Evolutionary conservation across 1,140 invertebrate genomes (phyloP), one percentile per base, ranked within the genome.

Genomic region (Eurosta solidaginis): DNA sequence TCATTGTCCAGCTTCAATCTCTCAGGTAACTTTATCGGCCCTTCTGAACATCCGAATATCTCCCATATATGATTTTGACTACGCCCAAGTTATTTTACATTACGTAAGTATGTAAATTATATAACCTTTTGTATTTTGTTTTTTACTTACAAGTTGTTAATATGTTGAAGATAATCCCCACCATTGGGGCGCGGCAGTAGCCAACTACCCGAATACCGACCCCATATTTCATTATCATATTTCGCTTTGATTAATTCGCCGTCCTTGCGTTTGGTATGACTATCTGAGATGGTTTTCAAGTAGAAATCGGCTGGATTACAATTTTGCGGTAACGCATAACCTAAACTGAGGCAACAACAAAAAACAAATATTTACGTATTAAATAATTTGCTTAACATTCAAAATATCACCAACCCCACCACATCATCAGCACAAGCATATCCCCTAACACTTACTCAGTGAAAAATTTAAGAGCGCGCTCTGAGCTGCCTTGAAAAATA

Each of bases 401-500:
- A 74, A 74, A 47, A 17, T n/a, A 1, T 47, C 17, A 47, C 1
- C 20, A 22, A 22, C 3, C 12, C 36, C 2, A 0, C 9, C 25
- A 12, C 27, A 25, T 22, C n/a, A 22, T 5, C 10, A 0, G 2
- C 52, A 2, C 52, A 59, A 77, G 10, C 0, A 1, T 12, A 59
- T 40, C 10, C 29, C 25, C n/a, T n/a, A n/a, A n/a, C 52, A 83
- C 88, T 89, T 84, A 94, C 92, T 90, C 91, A 63, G 90, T 89
- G 78, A 94, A 94, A 87, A 93, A 93, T 52, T 87, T 81, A 25
- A 89, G 89, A 0, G 92, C 92, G 77, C 92, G 90, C 7, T 89
- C 85, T 9, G 91, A 90, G 5, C 90, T 90, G n/a, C 96, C 96
- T 83, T 95, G 92, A 88, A 93, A 97, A 0, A 94, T 94, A 27